These are phyloP conservation scores for Sympetrum striolatum DNA, from an alignment of 2,888 invertebrate species.

Conservation along the genomic window DNA sequence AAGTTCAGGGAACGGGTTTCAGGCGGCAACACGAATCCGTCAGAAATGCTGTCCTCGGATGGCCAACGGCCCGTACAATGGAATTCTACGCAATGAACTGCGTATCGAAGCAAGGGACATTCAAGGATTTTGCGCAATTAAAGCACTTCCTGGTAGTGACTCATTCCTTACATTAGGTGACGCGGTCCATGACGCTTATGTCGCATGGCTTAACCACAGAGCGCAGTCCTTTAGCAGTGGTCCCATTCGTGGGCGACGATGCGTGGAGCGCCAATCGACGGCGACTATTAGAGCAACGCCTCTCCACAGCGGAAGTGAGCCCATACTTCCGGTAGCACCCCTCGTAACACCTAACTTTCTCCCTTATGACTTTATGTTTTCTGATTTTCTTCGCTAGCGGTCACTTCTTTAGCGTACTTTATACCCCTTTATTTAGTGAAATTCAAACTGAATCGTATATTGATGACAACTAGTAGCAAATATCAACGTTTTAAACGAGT, in stretches of 20 bases:
- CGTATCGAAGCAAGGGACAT: background rate
- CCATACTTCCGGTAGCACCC: background rate
- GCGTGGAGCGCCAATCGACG: slow-evolving; percentile 2
- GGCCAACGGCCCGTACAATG: background rate
- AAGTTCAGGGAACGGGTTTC: background rate
- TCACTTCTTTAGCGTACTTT: background rate
- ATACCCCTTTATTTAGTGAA: too few species aligned
- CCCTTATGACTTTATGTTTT: background rate
- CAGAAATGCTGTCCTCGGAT: background rate
- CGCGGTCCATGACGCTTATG: background rate
- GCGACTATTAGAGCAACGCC: slow-evolving; percentile 2
- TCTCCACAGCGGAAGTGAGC: slow-evolving; percentile 16
- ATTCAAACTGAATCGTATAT: too few species aligned
- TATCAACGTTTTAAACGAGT: too few species aligned
- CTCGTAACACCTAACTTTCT: background rate
- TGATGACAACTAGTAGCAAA: too few species aligned
- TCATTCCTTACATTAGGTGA: background rate
- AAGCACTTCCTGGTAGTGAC: slow-evolving; percentile 26
- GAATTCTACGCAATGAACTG: background rate
- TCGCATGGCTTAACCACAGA: slow-evolving; percentile 3
- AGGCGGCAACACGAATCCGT: slow-evolving; percentile 63
- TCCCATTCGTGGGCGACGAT: background rate
- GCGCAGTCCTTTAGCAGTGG: background rate
- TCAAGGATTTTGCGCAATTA: slow-evolving; percentile 37
- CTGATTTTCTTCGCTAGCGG: background rate